Conservation (phyloP, 2,888 invertebrate genomes). For the Acanthosoma haemorrhoidale region DNA sequence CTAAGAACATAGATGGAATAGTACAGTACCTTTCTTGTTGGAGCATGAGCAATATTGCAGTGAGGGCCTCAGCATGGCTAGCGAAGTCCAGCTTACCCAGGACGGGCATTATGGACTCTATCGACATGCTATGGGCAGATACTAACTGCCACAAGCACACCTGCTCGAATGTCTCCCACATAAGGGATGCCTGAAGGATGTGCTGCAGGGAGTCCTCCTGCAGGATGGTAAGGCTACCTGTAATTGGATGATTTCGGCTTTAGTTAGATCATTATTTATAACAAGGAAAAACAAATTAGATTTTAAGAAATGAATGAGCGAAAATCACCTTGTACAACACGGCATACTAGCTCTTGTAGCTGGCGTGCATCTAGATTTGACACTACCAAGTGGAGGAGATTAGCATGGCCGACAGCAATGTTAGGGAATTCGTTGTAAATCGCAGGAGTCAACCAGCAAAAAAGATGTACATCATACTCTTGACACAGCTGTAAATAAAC, state of each 20-base stretch:
- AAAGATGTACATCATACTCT: conserved; percentile 78
- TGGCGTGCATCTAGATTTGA: conserved; percentile 85
- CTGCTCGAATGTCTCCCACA: conserved; percentile 97
- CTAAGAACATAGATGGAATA: too few relatives aligned
- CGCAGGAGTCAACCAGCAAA: conserved; percentile 89
- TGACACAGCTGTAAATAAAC: conserved; percentile 61
- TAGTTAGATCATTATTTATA: too few relatives aligned
- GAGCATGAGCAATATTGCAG: conserved; percentile 81
- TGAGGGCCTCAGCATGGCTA: conserved; percentile 87
- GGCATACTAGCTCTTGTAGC: conserved; percentile 83
- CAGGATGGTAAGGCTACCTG: conserved; percentile 62
- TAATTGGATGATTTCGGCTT: too few relatives aligned
- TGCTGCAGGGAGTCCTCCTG: conserved; percentile 69
- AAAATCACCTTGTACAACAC: conserved; percentile 70
- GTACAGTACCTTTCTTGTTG: conserved; percentile 86
- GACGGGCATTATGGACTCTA: conserved; percentile 80
- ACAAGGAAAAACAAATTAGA: too few relatives aligned
- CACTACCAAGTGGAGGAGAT: conserved; percentile 81
- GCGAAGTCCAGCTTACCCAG: conserved; percentile 74
- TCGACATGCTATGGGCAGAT: conserved; percentile 86
- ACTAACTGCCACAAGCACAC: conserved; percentile 95
- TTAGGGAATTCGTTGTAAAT: conserved; percentile 85
- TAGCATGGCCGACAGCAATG: conserved; percentile 79
- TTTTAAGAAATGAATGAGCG: too few relatives aligned
- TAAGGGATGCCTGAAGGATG: conserved; percentile 74